A percentile compares a stretch with the other conserved stretches of the same genome.
Conservation (phyloP, 2,888 invertebrate species). For the Endomychus coccineus region DNA sequence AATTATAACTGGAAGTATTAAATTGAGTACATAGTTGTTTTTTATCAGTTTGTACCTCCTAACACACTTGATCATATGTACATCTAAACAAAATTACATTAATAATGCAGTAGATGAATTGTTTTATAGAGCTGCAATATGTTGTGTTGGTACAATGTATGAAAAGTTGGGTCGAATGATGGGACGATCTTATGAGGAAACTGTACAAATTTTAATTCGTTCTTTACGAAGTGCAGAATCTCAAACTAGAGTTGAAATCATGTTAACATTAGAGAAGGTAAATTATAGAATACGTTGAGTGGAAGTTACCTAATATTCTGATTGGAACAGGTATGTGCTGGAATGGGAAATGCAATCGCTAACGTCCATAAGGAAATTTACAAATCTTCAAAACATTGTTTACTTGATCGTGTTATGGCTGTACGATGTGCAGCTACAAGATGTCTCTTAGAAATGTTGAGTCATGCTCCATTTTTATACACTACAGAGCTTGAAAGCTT, state of each 20-base stretch:
- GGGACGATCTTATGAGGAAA: constrained; percentile 97
- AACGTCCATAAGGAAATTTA: constrained; percentile 83
- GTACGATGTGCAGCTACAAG: constrained; percentile 91
- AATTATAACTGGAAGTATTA: constrained; percentile 1
- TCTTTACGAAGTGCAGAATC: constrained; percentile 92
- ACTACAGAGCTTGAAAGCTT: constrained; percentile 88
- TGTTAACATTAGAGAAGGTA: constrained; percentile 93
- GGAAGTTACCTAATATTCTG: too few species aligned
- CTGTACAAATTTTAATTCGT: constrained; percentile 83
- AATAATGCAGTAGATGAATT: too few species aligned
- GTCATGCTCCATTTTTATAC: constrained; percentile 76
- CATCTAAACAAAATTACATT: too few species aligned
- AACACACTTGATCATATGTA: too few species aligned
- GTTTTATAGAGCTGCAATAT: constrained; percentile 79
- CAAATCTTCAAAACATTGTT: constrained; percentile 78
- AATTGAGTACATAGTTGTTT: not conserved
- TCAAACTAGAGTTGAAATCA: constrained; percentile 92
- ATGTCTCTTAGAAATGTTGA: constrained; percentile 82
- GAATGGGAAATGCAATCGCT: constrained; percentile 90
- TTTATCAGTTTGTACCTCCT: too few species aligned
- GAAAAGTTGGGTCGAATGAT: constrained; percentile 97
- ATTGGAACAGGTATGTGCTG: constrained; percentile 79
- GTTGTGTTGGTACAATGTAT: constrained; percentile 95
- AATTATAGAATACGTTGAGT: constrained; percentile 3
- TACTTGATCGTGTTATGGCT: constrained; percentile 86